Evolutionary conservation across 2,113 vertebrate species (phyloP).

Genomic region (Chlorocebus sabaeus): DNA sequence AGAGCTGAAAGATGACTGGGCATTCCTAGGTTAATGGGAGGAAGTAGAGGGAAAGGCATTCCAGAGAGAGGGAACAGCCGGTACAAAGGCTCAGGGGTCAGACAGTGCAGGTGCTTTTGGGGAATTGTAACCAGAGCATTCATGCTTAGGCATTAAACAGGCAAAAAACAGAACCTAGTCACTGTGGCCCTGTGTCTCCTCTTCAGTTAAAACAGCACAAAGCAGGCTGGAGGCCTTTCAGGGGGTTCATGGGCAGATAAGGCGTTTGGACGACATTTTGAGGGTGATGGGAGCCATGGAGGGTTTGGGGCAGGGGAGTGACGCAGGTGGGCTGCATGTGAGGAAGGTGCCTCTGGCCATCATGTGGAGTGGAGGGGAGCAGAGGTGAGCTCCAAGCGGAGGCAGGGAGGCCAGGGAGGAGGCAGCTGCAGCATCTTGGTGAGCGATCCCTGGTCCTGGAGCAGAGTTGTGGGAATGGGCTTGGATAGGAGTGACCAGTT

Average conservation of each 20-base stretch:
- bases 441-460: background rate
- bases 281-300: background rate
- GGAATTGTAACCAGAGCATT: background rate
- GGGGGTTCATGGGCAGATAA: background rate
- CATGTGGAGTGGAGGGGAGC: background rate
- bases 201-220: background rate
- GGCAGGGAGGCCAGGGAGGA: background rate
- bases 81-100: background rate
- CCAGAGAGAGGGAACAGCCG: background rate
- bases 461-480: background rate
- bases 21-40: background rate
- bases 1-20: background rate
- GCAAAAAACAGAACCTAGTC: background rate
- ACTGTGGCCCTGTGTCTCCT: background rate
- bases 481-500: background rate
- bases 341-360: background rate
- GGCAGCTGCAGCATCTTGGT: background rate
- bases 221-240: background rate
- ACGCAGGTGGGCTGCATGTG: background rate
- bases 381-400: background rate
- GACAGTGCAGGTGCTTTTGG: background rate
- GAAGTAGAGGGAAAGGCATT: background rate
- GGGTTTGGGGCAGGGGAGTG: background rate
- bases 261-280: background rate
- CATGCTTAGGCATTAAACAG: background rate